Conservation (phyloP, 2,113 vertebrate species). For the Xiphophorus couchianus region DNA sequence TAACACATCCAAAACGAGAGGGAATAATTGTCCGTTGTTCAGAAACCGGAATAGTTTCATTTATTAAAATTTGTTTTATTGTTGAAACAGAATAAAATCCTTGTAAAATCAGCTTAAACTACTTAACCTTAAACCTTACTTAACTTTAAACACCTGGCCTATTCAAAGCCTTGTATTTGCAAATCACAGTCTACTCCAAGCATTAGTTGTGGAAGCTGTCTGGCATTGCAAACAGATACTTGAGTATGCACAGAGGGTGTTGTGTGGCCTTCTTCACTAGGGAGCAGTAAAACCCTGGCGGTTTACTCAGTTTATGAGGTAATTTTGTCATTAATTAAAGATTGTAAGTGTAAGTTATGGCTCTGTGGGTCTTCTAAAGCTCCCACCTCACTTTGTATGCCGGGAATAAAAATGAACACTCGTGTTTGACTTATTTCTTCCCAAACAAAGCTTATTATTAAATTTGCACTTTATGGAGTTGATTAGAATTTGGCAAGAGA, state of each 20-base stretch:
- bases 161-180: not conserved
- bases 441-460: not conserved
- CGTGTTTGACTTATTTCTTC: not conserved
- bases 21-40: too few species aligned
- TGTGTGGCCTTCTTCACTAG: not conserved
- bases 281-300: slow-evolving; percentile 6
- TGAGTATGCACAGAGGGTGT: not conserved
- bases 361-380: not conserved
- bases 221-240: not conserved
- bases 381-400: not conserved
- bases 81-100: too few species aligned
- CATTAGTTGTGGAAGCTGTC: not conserved
- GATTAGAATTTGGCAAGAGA: too few species aligned
- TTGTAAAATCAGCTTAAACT: too few species aligned
- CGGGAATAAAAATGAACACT: not conserved
- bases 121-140: too few species aligned
- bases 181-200: not conserved
- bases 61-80: too few species aligned
- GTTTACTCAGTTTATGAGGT: slow-evolving; percentile 7
- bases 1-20: too few species aligned
- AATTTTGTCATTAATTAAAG: slow-evolving; percentile 4
- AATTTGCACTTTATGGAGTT: too few species aligned
- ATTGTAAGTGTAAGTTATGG: not conserved
- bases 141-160: too few species aligned
- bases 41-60: too few species aligned